phyloP scores from a whole-genome alignment of 2,797 vertebrate species.

The Graptemys geographica region DNA sequence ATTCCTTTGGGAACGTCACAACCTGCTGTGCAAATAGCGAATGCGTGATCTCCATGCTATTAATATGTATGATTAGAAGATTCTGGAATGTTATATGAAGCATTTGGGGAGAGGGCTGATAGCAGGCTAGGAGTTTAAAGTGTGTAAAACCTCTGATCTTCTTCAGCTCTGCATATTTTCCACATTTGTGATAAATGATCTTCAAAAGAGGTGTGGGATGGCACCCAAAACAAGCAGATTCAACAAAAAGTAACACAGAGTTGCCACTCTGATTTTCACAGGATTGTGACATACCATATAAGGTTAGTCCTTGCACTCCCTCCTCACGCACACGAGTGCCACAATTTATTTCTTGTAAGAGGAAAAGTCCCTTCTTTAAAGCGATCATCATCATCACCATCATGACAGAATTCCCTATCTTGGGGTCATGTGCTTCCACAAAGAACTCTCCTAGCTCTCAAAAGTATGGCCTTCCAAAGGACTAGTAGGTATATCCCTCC shows the following conservation, averaged over 20 bases:
- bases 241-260: accelerated
- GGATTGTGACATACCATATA: background rate
- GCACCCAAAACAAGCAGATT: background rate
- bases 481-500: background rate
- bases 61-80: constrained; percentile 7
- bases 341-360: background rate
- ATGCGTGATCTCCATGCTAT: background rate
- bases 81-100: background rate
- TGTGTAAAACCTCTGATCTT: background rate
- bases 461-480: background rate
- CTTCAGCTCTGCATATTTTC: accelerated
- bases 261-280: background rate
- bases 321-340: background rate
- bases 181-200: background rate
- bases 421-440: background rate
- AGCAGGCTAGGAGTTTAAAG: constrained; percentile 1
- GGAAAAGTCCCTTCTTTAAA: background rate
- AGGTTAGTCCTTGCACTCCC: background rate
- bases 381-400: background rate
- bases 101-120: background rate
- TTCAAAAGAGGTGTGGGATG: background rate
- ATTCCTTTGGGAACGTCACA: constrained; percentile 16
- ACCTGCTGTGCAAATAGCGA: background rate
- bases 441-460: background rate
- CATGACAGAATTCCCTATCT: background rate